Base-by-base conservation (phyloP, 1,140 invertebrate species). In the Alviniconcha marisindica region DNA sequence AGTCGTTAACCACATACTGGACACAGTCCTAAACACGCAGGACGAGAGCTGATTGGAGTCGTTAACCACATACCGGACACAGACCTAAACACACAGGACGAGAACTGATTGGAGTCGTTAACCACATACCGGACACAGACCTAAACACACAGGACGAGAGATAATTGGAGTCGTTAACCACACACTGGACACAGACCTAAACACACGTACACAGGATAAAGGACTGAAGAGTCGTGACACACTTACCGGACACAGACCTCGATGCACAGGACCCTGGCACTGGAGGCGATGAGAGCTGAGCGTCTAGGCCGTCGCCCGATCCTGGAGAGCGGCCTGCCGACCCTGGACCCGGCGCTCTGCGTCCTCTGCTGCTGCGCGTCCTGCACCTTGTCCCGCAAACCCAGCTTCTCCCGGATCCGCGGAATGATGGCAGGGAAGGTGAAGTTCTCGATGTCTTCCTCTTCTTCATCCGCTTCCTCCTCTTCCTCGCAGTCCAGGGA, bases 161-260 rank as follows among this genome's bases (percentile, higher is more conserved):
- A n/a, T n/a, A n/a, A n/a, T n/a, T n/a, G n/a, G n/a, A n/a, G n/a
- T n/a, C n/a, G n/a, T n/a, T n/a, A n/a, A n/a, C n/a, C n/a, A n/a
- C n/a, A n/a, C n/a, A n/a, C n/a, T n/a, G n/a, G n/a, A n/a, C n/a
- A n/a, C n/a, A n/a, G n/a, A n/a, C n/a, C n/a, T n/a, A n/a, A n/a
- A n/a, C n/a, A n/a, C n/a, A n/a, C n/a, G n/a, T n/a, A n/a, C n/a
- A n/a, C n/a, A n/a, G n/a, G n/a, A n/a, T n/a, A n/a, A n/a, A n/a
- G n/a, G n/a, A n/a, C n/a, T n/a, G n/a, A n/a, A n/a, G n/a, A n/a
- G n/a, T n/a, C n/a, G n/a, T n/a, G n/a, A n/a, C n/a, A n/a, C n/a
- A n/a, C n/a, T 74, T 73, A 90, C 89, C 86, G 81, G 14, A 86
- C 81, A 78, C 89, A 90, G 18, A 89, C 85, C 81, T 90, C 88